Base-by-base conservation (phyloP, 2,888 invertebrate genomes). In the Orthonychiurus folsomi region DNA sequence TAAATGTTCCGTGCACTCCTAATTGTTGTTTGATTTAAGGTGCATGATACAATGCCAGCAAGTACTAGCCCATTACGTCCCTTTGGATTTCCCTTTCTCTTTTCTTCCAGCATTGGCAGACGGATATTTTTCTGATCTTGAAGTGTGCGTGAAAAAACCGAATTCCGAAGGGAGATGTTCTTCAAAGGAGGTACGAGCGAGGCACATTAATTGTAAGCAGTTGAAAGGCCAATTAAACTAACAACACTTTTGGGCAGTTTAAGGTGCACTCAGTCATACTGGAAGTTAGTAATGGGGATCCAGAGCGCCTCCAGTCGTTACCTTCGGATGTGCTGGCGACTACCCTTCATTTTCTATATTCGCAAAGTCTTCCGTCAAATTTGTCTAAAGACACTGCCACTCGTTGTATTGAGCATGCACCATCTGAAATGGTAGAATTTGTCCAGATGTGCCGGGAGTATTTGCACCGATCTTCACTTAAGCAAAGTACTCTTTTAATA, bases 91-190 rank as follows among this genome's bases (percentile, higher is more conserved):
- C 50, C 81, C 83, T 9, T 85, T 83, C 74, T 82, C 82, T n/a
- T 80, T 85, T 65, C 76, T 82, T n/a, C 81, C 83, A 61, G 85
- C 85, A 47, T 77, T 86, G 59, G 81, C 83, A 68, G 84, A 85
- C 69, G 83, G 83, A 1, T 85, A 82, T 74, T 86, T 86, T 74
- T 81, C 82, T 64, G 85, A 86, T 77, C 76, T 83, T 63, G 76
- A 76, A 24, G 77, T 84, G n/a, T 76, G 75, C 56, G 56, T 28
- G 20, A 18, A 21, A 3, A 56, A 26, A 3, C 20, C 5, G 15
- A 15, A 15, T 37, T 5, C 37, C 15, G 84, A 85, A 69, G 83
- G 83, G 1, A 85, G 82, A 74, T 86, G 85, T 74, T 81, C 82
- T 64, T 21, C 52, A 9, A 52, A 52, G 20, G 52, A 52, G 20